A percentile compares a stretch with the other conserved stretches of the same genome.
These are phyloP conservation scores for Apeltes quadracus DNA, from an alignment of 2,113 vertebrate genomes.

Conservation along the genomic window DNA sequence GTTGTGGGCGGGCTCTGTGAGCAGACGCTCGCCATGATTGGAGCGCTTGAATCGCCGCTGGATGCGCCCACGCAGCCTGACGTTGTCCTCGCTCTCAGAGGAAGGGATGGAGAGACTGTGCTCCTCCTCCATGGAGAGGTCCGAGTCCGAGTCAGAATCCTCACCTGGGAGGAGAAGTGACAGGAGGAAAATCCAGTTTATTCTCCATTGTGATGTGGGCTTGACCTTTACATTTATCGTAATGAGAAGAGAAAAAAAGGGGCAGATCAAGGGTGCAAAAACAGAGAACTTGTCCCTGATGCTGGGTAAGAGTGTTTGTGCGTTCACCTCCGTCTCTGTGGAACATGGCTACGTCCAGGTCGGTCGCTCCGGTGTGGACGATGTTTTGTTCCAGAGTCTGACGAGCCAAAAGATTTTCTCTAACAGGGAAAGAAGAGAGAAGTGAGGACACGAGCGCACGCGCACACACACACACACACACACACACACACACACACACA, in stretches of 20 bases:
- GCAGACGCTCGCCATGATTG: slow-evolving; percentile 91
- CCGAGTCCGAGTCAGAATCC: slow-evolving; percentile 95
- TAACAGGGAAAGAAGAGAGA: slow-evolving; percentile 59
- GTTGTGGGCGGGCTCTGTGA: slow-evolving; percentile 87
- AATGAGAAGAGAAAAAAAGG: neutral
- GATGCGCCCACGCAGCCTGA: slow-evolving; percentile 90
- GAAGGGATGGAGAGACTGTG: slow-evolving; percentile 95
- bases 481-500: slow-evolving; percentile 14
- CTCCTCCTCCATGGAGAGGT: slow-evolving; percentile 96
- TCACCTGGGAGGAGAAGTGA: slow-evolving; percentile 79
- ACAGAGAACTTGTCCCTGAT: neutral
- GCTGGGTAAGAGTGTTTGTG: neutral
- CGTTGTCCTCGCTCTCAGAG: slow-evolving; percentile 96
- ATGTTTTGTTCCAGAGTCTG: slow-evolving; percentile 91
- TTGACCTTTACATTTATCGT: neutral
- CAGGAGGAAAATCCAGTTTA: neutral
- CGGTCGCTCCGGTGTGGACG: slow-evolving; percentile 90
- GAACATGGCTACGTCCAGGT: slow-evolving; percentile 97
- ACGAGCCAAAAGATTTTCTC: slow-evolving; percentile 90
- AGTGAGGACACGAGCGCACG: slow-evolving; percentile 15
- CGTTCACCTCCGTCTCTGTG: slow-evolving; percentile 91
- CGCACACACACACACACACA: neutral
- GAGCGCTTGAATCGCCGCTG: slow-evolving; percentile 91
- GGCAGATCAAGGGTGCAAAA: neutral
- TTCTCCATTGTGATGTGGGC: neutral